These are phyloP conservation scores for Hemistola chrysoprasaria DNA, from an alignment of 2,888 invertebrate species.

Conservation along the genomic window DNA sequence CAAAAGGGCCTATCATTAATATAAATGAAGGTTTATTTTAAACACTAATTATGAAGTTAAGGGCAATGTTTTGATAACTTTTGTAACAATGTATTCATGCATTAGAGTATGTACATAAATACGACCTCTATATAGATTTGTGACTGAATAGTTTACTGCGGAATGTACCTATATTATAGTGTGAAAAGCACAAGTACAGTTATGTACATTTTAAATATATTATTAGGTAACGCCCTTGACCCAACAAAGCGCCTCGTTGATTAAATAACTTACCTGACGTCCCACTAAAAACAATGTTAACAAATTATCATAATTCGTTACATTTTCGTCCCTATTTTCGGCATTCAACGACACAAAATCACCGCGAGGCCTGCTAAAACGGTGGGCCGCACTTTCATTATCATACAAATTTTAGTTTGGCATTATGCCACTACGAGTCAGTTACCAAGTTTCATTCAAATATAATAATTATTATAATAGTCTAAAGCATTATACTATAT, in stretches of 20 bases:
- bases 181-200: no score
- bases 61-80: background rate
- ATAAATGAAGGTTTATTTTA: constrained; percentile 3
- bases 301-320: constrained; percentile 24
- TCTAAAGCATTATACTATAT: no score
- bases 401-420: constrained; percentile 62
- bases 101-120: no score
- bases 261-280: constrained; percentile 9
- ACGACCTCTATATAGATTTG: no score
- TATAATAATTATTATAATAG: no score
- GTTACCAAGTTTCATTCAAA: constrained; percentile 3
- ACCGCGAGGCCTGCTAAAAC: constrained; percentile 40
- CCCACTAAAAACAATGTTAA: constrained; percentile 24
- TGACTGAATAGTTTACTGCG: no score
- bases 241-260: constrained; percentile 6
- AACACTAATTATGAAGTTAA: background rate
- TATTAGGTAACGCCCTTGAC: constrained; percentile 4
- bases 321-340: constrained; percentile 22
- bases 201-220: no score
- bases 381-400: constrained; percentile 49
- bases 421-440: constrained; percentile 27
- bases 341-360: constrained; percentile 33
- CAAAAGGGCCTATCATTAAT: constrained; percentile 13
- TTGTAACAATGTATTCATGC: no score
- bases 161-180: no score